Evolutionary conservation across 2,888 invertebrate genomes (phyloP).

Genomic region (Colostygia pectinataria): DNA sequence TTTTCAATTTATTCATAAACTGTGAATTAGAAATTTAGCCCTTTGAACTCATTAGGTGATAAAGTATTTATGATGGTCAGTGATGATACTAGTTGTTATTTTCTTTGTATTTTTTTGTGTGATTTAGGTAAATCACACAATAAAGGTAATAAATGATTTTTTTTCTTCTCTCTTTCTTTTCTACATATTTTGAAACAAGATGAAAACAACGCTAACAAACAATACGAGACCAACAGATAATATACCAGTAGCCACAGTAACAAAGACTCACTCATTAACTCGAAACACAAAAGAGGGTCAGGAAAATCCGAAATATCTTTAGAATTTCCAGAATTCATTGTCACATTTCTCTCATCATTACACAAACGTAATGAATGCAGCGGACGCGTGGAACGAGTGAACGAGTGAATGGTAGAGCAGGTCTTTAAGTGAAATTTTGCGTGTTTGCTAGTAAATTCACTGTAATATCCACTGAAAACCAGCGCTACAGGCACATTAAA

Average conservation of each 20-base stretch:
- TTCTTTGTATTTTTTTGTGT: no score
- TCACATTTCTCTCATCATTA: constrained; percentile 28
- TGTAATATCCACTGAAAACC: no score
- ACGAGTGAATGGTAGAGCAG: background rate
- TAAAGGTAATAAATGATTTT: no score
- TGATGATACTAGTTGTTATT: no score
- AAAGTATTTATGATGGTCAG: no score
- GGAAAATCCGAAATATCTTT: constrained; percentile 33
- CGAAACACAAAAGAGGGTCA: constrained; percentile 28
- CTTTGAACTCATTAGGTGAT: no score
- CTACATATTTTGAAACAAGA: background rate
- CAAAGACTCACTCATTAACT: constrained; percentile 28
- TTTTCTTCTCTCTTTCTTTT: no score
- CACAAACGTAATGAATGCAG: constrained; percentile 31
- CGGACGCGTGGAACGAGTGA: constrained; percentile 10
- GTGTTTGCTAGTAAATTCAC: no score
- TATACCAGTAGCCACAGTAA: constrained; percentile 18
- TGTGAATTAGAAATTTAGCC: no score
- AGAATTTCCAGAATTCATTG: constrained; percentile 35
- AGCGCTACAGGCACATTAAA: no score
- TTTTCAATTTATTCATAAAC: no score
- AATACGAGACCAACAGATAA: constrained; percentile 19
- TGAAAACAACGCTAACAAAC: constrained; percentile 35
- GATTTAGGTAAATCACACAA: no score
- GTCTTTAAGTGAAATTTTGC: constrained; percentile 3